A percentile compares a stretch with the other conserved stretches of the same genome.
phyloP scores from a whole-genome alignment of 1,140 invertebrate genomes.

The Octopus bimaculoides region DNA sequence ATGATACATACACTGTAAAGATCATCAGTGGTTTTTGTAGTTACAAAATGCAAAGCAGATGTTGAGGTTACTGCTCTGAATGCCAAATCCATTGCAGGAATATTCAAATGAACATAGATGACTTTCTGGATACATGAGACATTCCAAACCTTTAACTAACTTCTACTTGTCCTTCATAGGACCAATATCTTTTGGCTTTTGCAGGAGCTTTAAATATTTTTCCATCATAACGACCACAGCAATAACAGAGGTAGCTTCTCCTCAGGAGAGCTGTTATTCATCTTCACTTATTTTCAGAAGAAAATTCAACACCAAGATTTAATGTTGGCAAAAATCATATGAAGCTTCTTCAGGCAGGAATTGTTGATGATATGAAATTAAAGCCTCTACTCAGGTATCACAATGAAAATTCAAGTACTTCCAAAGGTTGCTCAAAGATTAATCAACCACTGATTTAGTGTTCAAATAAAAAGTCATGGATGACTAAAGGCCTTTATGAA shows the following conservation, averaged over 20 bases:
- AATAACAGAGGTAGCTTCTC: slow-evolving; percentile 57
- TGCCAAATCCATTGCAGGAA: slow-evolving; percentile 67
- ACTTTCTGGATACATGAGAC: slow-evolving; percentile 57
- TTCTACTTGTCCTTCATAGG: slow-evolving; percentile 47
- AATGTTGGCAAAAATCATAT: too few relatives aligned
- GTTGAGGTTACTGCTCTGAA: slow-evolving; percentile 64
- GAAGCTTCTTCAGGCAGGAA: too few relatives aligned
- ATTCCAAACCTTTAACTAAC: slow-evolving; percentile 54
- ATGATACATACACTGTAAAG: slow-evolving; percentile 56
- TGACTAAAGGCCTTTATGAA: too few relatives aligned
- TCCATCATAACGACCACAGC: slow-evolving; percentile 52
- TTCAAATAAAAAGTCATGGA: too few relatives aligned
- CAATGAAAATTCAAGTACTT: too few relatives aligned
- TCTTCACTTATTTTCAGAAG: slow-evolving; percentile 62
- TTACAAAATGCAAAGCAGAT: slow-evolving; percentile 63
- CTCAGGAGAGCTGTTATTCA: slow-evolving; percentile 60
- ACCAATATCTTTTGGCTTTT: slow-evolving; percentile 46
- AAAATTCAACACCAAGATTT: slow-evolving; percentile 15
- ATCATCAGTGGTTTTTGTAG: slow-evolving; percentile 36
- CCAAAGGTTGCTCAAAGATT: too few relatives aligned
- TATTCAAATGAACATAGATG: slow-evolving; percentile 64
- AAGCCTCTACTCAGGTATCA: too few relatives aligned
- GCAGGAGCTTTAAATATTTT: slow-evolving; percentile 33
- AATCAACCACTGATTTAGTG: too few relatives aligned
- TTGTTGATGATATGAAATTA: too few relatives aligned